Evolutionary conservation across 2,797 vertebrate species (phyloP).

Genomic region (Champsocephalus gunnari): DNA sequence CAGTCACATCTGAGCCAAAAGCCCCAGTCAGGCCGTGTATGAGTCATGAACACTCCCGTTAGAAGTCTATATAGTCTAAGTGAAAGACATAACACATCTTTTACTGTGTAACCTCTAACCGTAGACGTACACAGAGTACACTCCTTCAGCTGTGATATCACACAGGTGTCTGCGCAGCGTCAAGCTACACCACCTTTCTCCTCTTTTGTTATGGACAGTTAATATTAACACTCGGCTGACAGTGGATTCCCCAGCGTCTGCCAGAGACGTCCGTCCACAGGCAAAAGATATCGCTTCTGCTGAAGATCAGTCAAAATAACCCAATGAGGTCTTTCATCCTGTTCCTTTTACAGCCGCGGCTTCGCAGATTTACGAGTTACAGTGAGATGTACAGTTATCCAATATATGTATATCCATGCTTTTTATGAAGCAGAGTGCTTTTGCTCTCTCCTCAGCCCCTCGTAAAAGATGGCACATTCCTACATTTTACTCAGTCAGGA

Average conservation of each 20-base stretch:
- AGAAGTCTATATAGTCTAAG: conserved; percentile 36
- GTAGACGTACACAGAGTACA: conserved; percentile 38
- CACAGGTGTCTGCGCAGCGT: conserved; percentile 70
- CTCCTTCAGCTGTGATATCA: conserved; percentile 46
- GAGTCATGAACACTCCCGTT: conserved; percentile 38
- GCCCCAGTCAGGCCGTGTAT: conserved; percentile 6
- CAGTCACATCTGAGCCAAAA: conserved; percentile 9
- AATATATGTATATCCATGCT: conserved; percentile 71
- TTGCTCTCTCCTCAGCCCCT: conserved; percentile 65
- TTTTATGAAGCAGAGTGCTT: conserved; percentile 74
- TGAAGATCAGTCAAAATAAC: conserved; percentile 74
- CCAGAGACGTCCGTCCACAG: conserved; percentile 64
- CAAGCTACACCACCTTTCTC: conserved; percentile 44
- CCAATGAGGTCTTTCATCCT: conserved; percentile 71
- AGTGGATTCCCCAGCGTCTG: conserved; percentile 59
- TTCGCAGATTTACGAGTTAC: conserved; percentile 69
- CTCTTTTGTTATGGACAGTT: conserved; percentile 69
- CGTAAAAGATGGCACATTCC: conserved; percentile 77
- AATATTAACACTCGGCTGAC: conserved; percentile 71
- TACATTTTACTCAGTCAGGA: conserved; percentile 67
- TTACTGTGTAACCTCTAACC: conserved; percentile 40
- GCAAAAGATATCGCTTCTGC: conserved; percentile 62
- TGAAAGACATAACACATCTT: conserved; percentile 57
- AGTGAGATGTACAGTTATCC: conserved; percentile 71
- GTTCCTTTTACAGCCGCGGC: conserved; percentile 58